phyloP scores from a whole-genome alignment of 1,140 invertebrate species.

The Oppia nitens region DNA sequence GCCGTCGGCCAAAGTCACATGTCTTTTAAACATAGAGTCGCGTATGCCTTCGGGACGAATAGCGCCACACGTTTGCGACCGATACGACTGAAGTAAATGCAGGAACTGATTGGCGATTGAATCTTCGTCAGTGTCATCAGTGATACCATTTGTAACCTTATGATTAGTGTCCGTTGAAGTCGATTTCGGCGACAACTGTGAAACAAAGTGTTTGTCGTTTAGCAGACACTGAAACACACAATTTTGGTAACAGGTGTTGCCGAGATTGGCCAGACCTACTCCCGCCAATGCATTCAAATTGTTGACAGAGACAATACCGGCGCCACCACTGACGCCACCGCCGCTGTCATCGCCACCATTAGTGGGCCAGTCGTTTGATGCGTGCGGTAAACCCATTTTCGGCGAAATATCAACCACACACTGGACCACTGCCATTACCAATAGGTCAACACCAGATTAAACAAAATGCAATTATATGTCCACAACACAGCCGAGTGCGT shows the following conservation, averaged over 20 bases:
- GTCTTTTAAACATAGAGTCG: not conserved
- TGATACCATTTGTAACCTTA: not conserved
- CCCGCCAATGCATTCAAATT: not conserved
- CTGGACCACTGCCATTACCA: not conserved
- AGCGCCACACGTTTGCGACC: not conserved
- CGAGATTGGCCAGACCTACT: conserved; percentile 28
- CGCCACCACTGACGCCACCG: not conserved
- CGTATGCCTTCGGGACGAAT: not conserved
- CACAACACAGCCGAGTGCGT: no score
- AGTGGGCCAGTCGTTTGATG: not conserved
- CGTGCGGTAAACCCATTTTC: not conserved
- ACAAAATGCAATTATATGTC: no score
- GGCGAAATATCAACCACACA: not conserved
- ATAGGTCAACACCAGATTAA: no score
- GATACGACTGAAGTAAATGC: not conserved
- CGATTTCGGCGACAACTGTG: no score
- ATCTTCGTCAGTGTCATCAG: not conserved
- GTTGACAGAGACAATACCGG: not conserved
- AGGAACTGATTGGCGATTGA: not conserved
- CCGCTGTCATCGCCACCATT: not conserved
- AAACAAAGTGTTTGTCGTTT: not conserved
- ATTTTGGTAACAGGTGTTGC: conserved; percentile 37
- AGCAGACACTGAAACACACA: conserved; percentile 39
- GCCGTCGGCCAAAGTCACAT: not conserved
- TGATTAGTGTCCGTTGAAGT: no score